Base-by-base conservation (phyloP, 1,140 invertebrate genomes). In the Musca vetustissima region DNA sequence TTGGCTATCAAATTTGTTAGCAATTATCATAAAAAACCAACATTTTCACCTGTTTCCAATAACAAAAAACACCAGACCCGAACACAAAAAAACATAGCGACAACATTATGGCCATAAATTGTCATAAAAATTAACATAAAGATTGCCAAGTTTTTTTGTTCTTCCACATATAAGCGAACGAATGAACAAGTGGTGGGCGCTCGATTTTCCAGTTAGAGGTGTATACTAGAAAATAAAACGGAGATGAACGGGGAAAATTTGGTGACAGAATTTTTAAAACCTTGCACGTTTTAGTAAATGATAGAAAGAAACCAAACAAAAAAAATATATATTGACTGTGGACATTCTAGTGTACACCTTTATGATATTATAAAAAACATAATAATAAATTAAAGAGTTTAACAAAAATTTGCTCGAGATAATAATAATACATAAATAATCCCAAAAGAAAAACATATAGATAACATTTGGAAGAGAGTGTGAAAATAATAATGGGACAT, bases 1-100 rank as follows among this genome's bases (percentile, higher is more conserved):
- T 57, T 7, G n/a, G 24, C 57, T 36, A 21, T 61, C 17, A 36
- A 32, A 21, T 61, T 61, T 61, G 13, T 21, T 36, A 32, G 28
- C 57, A 61, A 61, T 61, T 61, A 61, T 61, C 57, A 61, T 61
- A 61, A 61, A 61, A 61, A 61, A 61, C 36, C 32, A 61, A 61
- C 57, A 61, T 36, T 61, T 61, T 61, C 57, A 61, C 57, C 57
- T 61, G 57, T 61, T 61, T 57, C 36, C 28, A 52, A 52, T 21
- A 32, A 61, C 32, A 43, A 61, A n/a, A n/a, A 61, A 43, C 36
- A 13, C 4, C 36, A 28, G 28, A 28, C 3, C 28, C 3, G 28
- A 1, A 43, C 6, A 43, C 6, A 43, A 4, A 43, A 43, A 4
- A n/a, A n/a, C n/a, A n/a, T n/a, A n/a, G n/a, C n/a, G n/a, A 43